phyloP scores from a whole-genome alignment of 2,113 vertebrate genomes.

The Carassius gibelio region DNA sequence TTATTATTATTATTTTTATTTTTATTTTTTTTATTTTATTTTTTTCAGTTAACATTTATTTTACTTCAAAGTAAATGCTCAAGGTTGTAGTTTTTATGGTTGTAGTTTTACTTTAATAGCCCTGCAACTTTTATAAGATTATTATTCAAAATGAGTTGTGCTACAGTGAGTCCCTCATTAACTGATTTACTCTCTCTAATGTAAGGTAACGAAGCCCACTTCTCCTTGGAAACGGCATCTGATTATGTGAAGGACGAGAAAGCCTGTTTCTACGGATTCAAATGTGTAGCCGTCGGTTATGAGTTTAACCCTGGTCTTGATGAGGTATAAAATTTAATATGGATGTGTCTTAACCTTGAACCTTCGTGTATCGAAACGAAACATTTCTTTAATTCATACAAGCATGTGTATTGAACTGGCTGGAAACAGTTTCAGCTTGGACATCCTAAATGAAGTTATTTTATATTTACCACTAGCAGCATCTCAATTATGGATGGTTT shows the following conservation, averaged over 20 bases:
- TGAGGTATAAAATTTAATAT: constrained; percentile 80
- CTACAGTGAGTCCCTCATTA: neutral
- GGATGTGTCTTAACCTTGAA: constrained; percentile 22
- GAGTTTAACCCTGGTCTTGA: constrained; percentile 95
- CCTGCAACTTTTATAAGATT: neutral
- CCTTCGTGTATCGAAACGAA: neutral
- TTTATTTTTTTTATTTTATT: too few relatives aligned
- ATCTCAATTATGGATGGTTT: neutral
- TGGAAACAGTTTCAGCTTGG: neutral
- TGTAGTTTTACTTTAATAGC: neutral
- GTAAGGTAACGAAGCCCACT: constrained; percentile 93
- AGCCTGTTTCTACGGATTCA: constrained; percentile 95
- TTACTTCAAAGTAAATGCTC: too few relatives aligned
- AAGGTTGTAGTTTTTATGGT: too few relatives aligned
- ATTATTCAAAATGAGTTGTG: neutral
- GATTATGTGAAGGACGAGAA: constrained; percentile 99
- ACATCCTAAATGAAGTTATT: neutral
- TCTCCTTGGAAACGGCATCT: constrained; percentile 96
- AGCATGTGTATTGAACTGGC: neutral
- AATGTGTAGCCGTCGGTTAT: constrained; percentile 95
- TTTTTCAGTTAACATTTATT: too few relatives aligned
- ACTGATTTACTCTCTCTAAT: constrained; percentile 35
- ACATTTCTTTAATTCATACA: neutral
- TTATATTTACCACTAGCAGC: neutral
- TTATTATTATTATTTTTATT: too few relatives aligned